A percentile compares a stretch with the other conserved stretches of the same genome.
Evolutionary conservation across 2,113 vertebrate genomes (phyloP).

Genomic region (Hiodon tergisus): DNA sequence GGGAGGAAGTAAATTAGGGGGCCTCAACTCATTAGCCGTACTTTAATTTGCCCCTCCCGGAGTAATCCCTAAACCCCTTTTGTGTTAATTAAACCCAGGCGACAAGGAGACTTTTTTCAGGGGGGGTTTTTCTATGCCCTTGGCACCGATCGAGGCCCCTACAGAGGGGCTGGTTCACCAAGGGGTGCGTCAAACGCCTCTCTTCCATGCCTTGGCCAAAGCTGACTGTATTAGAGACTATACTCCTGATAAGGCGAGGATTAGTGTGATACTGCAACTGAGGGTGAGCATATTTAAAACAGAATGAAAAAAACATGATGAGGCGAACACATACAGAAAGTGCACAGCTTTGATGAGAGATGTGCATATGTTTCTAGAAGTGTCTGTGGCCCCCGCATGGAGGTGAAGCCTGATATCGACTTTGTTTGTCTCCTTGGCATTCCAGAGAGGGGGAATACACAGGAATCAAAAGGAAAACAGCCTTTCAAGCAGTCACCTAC

Average conservation of each 20-base stretch:
- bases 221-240: too few species aligned
- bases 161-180: not conserved
- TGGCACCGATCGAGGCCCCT: not conserved
- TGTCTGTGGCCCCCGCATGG: not conserved
- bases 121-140: slow-evolving; percentile 25
- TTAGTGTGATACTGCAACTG: too few species aligned
- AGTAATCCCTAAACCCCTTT: slow-evolving; percentile 69
- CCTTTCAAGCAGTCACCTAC: slow-evolving; percentile 42
- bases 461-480: slow-evolving; percentile 36
- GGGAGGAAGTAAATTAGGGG: slow-evolving; percentile 71
- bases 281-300: too few species aligned
- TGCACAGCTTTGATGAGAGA: slow-evolving; percentile 47
- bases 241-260: too few species aligned
- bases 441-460: slow-evolving; percentile 37
- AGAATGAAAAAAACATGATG: too few species aligned
- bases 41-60: slow-evolving; percentile 67
- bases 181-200: too few species aligned
- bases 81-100: slow-evolving; percentile 62
- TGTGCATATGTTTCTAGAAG: slow-evolving; percentile 27
- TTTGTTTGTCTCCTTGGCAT: slow-evolving; percentile 29
- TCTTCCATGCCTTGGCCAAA: too few species aligned
- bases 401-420: not conserved
- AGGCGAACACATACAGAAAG: slow-evolving; percentile 23
- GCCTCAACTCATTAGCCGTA: slow-evolving; percentile 72
- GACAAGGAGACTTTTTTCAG: slow-evolving; percentile 51